Percentiles rank a stretch among this genome's conserved stretches.
These are phyloP conservation scores for Lomographa bimaculata DNA, from an alignment of 2,888 invertebrate species.

Conservation along the genomic window DNA sequence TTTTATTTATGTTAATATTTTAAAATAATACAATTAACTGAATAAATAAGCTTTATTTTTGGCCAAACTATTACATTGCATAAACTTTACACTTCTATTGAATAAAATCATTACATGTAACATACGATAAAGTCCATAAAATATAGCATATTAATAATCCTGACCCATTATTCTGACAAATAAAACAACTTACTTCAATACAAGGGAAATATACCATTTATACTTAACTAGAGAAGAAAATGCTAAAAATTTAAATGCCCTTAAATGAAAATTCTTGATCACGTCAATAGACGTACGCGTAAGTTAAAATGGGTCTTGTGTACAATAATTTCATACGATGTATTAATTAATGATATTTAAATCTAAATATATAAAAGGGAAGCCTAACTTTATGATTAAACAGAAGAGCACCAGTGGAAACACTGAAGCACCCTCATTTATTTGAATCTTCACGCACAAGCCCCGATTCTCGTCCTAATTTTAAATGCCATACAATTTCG, in stretches of 20 bases:
- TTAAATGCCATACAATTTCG: conserved; percentile 33
- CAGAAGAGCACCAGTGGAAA: conserved; percentile 58
- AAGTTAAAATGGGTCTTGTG: conserved; percentile 26
- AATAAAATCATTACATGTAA: conserved; percentile 48
- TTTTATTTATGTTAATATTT: too few relatives aligned
- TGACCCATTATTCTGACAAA: conserved; percentile 13
- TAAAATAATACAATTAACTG: conserved; percentile 33
- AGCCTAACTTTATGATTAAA: conserved; percentile 47
- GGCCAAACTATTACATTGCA: conserved; percentile 80
- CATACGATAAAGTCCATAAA: conserved; percentile 32
- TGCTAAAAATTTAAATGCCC: too few relatives aligned
- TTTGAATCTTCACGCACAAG: conserved; percentile 37
- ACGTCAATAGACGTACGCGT: too few relatives aligned
- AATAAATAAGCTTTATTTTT: conserved; percentile 84
- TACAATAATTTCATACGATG: conserved; percentile 32
- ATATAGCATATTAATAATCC: conserved; percentile 8
- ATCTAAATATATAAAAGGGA: conserved; percentile 54
- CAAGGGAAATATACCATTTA: conserved; percentile 19
- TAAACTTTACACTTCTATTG: conserved; percentile 65
- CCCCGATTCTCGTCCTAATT: conserved; percentile 28
- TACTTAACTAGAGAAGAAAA: too few relatives aligned
- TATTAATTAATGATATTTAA: conserved; percentile 29
- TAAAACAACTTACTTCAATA: not conserved
- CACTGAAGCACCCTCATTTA: conserved; percentile 62
- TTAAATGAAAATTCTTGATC: too few relatives aligned